Base-by-base conservation (phyloP, 2,888 invertebrate species). In the Caenorhabditis sp. region DNA sequence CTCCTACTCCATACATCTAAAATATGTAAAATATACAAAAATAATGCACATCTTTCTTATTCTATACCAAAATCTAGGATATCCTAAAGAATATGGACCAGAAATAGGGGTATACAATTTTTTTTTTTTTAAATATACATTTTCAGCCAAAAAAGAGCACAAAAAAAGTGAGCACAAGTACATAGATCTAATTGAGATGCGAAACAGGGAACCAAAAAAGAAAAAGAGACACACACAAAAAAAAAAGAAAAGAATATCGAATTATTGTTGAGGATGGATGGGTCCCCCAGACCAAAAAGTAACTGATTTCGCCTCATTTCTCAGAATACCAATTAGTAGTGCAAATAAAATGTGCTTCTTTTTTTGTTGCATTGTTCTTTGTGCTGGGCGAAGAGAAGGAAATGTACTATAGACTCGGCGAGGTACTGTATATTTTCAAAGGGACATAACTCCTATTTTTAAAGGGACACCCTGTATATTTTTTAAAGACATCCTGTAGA, bases 181-280 rank as follows among this genome's bases (percentile, higher is more conserved):
- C 10, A 26, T 4, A 10, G 23, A 26, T 8, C 63, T 68, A 59
- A 59, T 31, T 63, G 53, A 59, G 59, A 49, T 63, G 23, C 54
- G 23, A 21, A 54, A 25, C 14, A 61, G 57, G 31, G 31, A 31
- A 31, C 5, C 4, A 4, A 31, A 31, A 31, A 31, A 10, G 10
- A 31, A 31, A 31, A 31, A 31, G 10, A 31, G 10, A 31, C 31
- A 10, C 5, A 10, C 5, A 10, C 5, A 31, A 31, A 7, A 10
- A 31, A 31, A 31, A 31, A 31, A 31, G 31, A 31, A 31, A 31
- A 31, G 10, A 31, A 31, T 27, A 57, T 62, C 63, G 58, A 43
- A 60, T 57, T 61, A 63, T 68, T 68, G 63, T 68, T 68, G 63
- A 63, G 63, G 59, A 63, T 25, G 49, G 38, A 59, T 50, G n/a